Evolutionary conservation across 2,797 vertebrate genomes (phyloP).

Genomic region (Thaleichthys pacificus): DNA sequence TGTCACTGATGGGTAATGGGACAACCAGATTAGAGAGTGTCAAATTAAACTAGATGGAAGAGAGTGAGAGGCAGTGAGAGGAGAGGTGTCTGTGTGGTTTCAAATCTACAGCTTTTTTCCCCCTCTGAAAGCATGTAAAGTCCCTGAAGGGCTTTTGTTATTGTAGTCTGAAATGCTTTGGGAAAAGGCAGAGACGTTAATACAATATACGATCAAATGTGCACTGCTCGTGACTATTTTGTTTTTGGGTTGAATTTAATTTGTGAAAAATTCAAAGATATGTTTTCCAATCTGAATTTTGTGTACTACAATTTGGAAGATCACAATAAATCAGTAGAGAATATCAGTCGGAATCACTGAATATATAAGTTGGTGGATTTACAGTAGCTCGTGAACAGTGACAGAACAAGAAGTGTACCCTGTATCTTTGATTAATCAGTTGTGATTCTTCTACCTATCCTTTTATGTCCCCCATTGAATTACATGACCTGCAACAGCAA

Average conservation of each 20-base stretch:
- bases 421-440: too few species aligned
- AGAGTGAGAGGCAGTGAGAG: conserved; percentile 55
- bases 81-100: conserved; percentile 63
- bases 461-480: too few species aligned
- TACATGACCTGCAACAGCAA: too few species aligned
- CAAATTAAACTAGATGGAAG: conserved; percentile 75
- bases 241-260: conserved; percentile 28
- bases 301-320: neutral
- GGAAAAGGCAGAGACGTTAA: conserved; percentile 50
- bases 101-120: conserved; percentile 56
- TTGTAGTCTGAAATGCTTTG: conserved; percentile 43
- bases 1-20: conserved; percentile 62
- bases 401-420: neutral
- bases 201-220: conserved; percentile 43
- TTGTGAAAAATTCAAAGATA: neutral
- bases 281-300: neutral
- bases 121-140: conserved; percentile 54
- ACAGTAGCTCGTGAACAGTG: neutral
- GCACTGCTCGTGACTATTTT: conserved; percentile 39
- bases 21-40: conserved; percentile 71
- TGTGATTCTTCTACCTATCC: too few species aligned
- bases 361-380: neutral
- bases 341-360: neutral
- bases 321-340: neutral
- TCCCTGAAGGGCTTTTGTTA: conserved; percentile 49